Conservation (phyloP, 2,888 invertebrate genomes). For the Drosophila putrida region DNA sequence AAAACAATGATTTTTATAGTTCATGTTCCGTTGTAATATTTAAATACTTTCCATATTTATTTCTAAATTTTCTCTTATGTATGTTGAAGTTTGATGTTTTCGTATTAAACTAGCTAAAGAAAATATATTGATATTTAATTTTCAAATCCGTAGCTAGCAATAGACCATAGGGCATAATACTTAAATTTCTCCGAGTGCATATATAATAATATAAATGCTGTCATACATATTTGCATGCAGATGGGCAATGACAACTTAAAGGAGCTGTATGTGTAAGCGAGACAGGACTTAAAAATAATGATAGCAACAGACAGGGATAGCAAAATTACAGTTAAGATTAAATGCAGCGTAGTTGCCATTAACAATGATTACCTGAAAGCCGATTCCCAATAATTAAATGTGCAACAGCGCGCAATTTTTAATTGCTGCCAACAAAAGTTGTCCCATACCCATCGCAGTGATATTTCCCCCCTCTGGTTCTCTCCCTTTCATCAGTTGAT, state of each 20-base stretch:
- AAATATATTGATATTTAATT: no score
- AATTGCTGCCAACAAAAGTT: slow-evolving; percentile 75
- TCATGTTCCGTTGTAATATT: no score
- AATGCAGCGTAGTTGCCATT: slow-evolving; percentile 80
- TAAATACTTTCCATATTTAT: no score
- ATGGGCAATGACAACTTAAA: slow-evolving; percentile 58
- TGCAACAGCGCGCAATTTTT: slow-evolving; percentile 81
- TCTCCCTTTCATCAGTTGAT: slow-evolving; percentile 15
- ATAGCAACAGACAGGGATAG: slow-evolving; percentile 23
- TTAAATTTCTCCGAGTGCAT: neutral
- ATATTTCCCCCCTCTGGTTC: neutral
- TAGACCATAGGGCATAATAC: no score
- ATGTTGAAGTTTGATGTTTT: no score
- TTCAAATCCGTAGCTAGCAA: no score
- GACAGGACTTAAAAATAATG: slow-evolving; percentile 4
- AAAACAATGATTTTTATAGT: no score
- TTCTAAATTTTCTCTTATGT: no score
- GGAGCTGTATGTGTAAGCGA: slow-evolving; percentile 26
- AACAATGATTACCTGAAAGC: slow-evolving; percentile 82
- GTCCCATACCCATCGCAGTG: slow-evolving; percentile 24
- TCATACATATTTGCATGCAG: slow-evolving; percentile 28
- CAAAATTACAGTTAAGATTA: slow-evolving; percentile 66
- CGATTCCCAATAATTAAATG: slow-evolving; percentile 82
- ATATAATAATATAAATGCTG: neutral
- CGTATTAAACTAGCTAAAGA: no score